Conservation (phyloP, 2,888 invertebrate genomes). For the Silvanus unidentatus region DNA sequence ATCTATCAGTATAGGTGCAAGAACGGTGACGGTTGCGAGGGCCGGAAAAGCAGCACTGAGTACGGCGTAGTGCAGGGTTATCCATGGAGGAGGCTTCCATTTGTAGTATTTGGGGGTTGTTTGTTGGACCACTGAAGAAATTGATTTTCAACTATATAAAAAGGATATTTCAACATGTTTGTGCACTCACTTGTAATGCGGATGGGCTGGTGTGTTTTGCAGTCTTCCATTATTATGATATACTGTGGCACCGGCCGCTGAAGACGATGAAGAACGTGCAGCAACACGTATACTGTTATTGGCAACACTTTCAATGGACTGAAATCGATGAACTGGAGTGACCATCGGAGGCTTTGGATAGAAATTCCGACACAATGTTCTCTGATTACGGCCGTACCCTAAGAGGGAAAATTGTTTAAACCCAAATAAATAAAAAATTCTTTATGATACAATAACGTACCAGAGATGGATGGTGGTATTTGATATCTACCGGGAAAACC, state of each 20-base stretch:
- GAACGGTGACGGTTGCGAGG: background rate
- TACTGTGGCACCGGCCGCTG: background rate
- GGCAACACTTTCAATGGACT: slow-evolving; percentile 53
- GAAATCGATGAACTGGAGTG: slow-evolving; percentile 65
- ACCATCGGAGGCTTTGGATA: slow-evolving; percentile 56
- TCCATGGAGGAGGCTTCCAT: background rate
- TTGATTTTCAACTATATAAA: background rate
- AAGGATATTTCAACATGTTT: too few relatives aligned
- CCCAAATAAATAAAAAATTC: background rate
- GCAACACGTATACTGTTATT: slow-evolving; percentile 50
- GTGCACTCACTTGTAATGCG: slow-evolving; percentile 26
- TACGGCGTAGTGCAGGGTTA: background rate
- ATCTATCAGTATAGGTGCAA: slow-evolving; percentile 49
- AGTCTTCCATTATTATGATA: background rate
- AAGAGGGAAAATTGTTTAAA: slow-evolving; percentile 4
- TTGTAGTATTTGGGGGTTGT: slow-evolving; percentile 22
- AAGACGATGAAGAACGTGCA: slow-evolving; percentile 25
- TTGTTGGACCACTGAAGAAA: slow-evolving; percentile 23
- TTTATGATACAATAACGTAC: slow-evolving; percentile 31
- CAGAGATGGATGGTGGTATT: slow-evolving; percentile 61
- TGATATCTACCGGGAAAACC: slow-evolving; percentile 67
- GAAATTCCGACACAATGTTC: slow-evolving; percentile 30
- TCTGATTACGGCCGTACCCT: slow-evolving; percentile 32
- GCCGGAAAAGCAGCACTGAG: too few relatives aligned
- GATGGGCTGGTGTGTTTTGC: slow-evolving; percentile 15